phyloP scores from a whole-genome alignment of 2,888 invertebrate genomes.

The Protodeltote pygarga region DNA sequence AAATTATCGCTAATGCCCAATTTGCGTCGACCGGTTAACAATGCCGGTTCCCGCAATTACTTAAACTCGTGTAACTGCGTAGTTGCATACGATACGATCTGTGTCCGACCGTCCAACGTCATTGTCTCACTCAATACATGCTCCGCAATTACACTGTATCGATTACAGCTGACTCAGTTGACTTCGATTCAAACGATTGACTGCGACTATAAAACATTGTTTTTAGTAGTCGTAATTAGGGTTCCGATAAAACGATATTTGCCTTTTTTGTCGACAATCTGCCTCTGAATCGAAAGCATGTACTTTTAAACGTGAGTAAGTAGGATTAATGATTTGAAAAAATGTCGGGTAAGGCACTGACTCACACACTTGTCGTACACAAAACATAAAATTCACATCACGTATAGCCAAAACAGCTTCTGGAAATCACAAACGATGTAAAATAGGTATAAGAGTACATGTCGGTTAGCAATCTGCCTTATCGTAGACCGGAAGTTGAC shows the following conservation, averaged over 20 bases:
- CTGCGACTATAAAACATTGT: conserved; percentile 78
- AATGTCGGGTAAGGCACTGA: conserved; percentile 58
- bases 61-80: conserved; percentile 85
- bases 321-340: conserved; percentile 49
- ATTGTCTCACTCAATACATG: conserved; percentile 83
- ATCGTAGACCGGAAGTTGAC: conserved; percentile 69
- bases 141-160: conserved; percentile 82
- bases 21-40: conserved; percentile 85
- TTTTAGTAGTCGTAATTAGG: conserved; percentile 79
- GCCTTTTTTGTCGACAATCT: conserved; percentile 60
- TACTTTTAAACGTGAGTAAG: conserved; percentile 54
- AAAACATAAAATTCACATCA: conserved; percentile 70
- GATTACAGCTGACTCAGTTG: conserved; percentile 81
- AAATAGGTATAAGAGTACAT: conserved; percentile 65
- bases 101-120: conserved; percentile 68
- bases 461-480: conserved; percentile 66
- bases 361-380: conserved; percentile 55
- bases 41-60: conserved; percentile 86
- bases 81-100: conserved; percentile 80
- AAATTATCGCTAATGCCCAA: conserved; percentile 87
- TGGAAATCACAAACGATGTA: conserved; percentile 72
- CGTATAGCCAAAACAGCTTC: conserved; percentile 71
- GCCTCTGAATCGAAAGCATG: conserved; percentile 58
- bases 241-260: conserved; percentile 68
- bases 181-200: conserved; percentile 75